A percentile compares a stretch with the other conserved stretches of the same genome.
Conservation (phyloP, 2,113 vertebrate species). For the Carassius gibelio region DNA sequence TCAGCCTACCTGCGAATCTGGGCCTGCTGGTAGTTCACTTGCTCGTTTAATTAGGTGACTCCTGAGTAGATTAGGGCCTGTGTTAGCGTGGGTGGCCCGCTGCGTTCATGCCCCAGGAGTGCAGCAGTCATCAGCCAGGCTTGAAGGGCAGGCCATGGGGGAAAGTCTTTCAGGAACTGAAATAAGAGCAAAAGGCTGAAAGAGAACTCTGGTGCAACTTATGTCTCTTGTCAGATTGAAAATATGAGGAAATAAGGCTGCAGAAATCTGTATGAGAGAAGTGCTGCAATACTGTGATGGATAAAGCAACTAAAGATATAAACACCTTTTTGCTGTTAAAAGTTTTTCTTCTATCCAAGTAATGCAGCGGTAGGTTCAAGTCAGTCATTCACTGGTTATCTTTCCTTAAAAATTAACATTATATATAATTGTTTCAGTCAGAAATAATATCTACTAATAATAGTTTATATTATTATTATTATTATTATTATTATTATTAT, state of each 20-base stretch:
- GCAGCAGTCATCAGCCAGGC: constrained; percentile 51
- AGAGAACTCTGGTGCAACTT: constrained; percentile 2
- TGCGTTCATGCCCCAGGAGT: constrained; percentile 45
- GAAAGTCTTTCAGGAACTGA: constrained; percentile 59
- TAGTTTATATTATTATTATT: no score
- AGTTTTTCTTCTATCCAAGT: background rate
- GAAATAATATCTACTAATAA: background rate
- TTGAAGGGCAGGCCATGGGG: constrained; percentile 55
- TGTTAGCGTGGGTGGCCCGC: constrained; percentile 48
- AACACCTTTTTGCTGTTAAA: background rate
- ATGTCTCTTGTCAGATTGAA: background rate
- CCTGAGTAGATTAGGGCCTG: constrained; percentile 63
- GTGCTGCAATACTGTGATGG: background rate
- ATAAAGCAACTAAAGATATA: background rate
- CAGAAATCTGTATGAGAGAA: background rate
- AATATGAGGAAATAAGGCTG: background rate
- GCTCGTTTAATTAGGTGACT: constrained; percentile 66
- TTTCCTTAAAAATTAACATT: background rate
- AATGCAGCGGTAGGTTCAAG: background rate
- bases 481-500: no score
- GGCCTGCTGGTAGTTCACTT: constrained; percentile 50
- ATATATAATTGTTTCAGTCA: background rate
- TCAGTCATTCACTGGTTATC: background rate
- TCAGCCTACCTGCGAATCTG: constrained; percentile 54
- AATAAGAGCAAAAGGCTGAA: constrained; percentile 51